These are phyloP conservation scores for Pinna nobilis DNA, from an alignment of 1,140 invertebrate species.

Conservation along the genomic window DNA sequence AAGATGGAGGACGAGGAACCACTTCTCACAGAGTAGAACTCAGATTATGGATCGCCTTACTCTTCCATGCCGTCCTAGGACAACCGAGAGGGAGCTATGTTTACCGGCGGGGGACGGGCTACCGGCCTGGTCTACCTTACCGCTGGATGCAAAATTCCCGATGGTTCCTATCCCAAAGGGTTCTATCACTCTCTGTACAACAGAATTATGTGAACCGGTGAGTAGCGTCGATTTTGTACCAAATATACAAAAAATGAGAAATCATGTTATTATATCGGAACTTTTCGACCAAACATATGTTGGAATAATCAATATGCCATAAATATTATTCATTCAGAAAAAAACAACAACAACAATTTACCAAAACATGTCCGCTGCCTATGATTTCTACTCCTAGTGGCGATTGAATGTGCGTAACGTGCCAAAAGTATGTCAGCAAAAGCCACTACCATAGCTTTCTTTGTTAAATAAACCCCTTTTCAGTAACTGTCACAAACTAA, in stretches of 20 bases:
- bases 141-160: slow-evolving; percentile 57
- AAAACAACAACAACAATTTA: no score
- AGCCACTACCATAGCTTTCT: no score
- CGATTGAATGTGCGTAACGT: no score
- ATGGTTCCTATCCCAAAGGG: slow-evolving; percentile 49
- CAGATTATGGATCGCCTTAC: slow-evolving; percentile 24
- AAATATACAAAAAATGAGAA: background rate
- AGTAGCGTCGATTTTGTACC: background rate
- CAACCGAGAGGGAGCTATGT: slow-evolving; percentile 26
- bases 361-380: no score
- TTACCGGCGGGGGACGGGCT: slow-evolving; percentile 51
- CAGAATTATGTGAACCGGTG: slow-evolving; percentile 47
- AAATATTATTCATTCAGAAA: no score
- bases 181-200: slow-evolving; percentile 54
- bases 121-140: slow-evolving; percentile 49
- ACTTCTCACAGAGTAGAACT: background rate
- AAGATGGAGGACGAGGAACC: background rate
- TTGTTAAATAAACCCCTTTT: no score
- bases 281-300: background rate
- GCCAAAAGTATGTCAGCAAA: no score
- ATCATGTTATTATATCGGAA: slow-evolving; percentile 27
- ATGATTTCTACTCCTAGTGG: no score
- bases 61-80: slow-evolving; percentile 16
- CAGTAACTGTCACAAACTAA: no score
- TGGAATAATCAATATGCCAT: no score